Evolutionary conservation across 2,888 invertebrate genomes (phyloP), one percentile per base, ranked within the genome.

Genomic region (Ischnura elegans): DNA sequence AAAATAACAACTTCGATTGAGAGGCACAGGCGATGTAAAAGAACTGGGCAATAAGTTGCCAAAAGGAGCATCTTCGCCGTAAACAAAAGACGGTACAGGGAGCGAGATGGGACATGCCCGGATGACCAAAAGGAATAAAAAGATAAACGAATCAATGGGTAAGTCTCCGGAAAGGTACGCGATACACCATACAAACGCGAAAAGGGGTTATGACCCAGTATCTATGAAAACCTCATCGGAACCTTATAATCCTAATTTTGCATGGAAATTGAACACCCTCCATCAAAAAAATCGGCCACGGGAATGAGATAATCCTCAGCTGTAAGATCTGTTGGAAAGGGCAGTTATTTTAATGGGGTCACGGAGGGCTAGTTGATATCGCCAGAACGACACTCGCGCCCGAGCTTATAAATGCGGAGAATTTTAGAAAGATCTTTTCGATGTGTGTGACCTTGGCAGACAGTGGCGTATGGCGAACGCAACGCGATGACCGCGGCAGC

Each of bases 301-400:
- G 13, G 29, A 76, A 76, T 76, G 76, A 36, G 76, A 76, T 76
- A 76, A 76, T 76, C 29, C 36, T 76, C 36, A 76, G 4, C 76
- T 16, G 76, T 29, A 36, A 76, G 76, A 13, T 36, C 36, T 36
- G 36, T 76, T 61, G 61, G 43, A 42, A 90, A 90, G 90, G 90
- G 90, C 45, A 61, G 90, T 66, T 66, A 61, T 61, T 86, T 42
- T 61, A 90, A 90, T 51, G 61, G 90, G 90, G 90, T 90, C 90
- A 90, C 90, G 90, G 90, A 55, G 55, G 90, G 61, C 90, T 61
- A 61, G 90, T 90, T 90, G 61, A 90, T 43, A 90, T 25, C 55
- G 90, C 90, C 90, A 90, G 61, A 90, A 42, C 61, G 90, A 61
- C n/a, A 90, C 55, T 25, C 21, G 25, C 42, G 61, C 61, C 0